Evolutionary conservation across 2,113 vertebrate species (phyloP), one percentile per base, ranked within the genome.

Genomic region (Larimichthys polyactis): DNA sequence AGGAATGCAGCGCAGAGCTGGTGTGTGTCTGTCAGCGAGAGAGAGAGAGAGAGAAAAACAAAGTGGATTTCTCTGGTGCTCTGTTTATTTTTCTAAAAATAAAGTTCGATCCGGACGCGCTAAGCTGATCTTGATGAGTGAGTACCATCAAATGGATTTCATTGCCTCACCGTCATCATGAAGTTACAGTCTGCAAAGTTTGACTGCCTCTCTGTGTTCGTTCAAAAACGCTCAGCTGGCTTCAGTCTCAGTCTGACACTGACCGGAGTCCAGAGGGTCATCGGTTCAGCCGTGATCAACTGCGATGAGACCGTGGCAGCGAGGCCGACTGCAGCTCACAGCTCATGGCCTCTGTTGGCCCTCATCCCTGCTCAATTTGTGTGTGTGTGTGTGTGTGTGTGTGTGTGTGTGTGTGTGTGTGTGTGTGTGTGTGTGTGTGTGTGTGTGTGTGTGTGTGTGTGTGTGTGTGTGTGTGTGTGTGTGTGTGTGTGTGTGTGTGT

Each of bases 301-400:
- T 14, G 5, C 60, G 2, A 46, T 11, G 57, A 63, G 11, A 20
- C 10, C 2, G 52, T 55, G 64, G 19, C 65, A 11, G 16, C 44
- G 65, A 22, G 24, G 19, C 29, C n/a, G 67, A n/a, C 40, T 19
- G 69, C 60, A 79, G 82, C 76, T 32, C 58, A 52, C 55, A 58
- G 78, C 70, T 59, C 58, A 52, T 27, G 20, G 49, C 62, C 76
- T 62, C 36, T 20, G 46, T n/a, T 70, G 64, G 66, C 66, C 0
- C 65, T n/a, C 59, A 46, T 60, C 54, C 54, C 36, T 57, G 40
- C 36, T 27, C 15, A 1, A 9, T 51, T 15, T n/a, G n/a, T n/a
- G n/a, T n/a, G n/a, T n/a, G n/a, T n/a, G n/a, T n/a, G n/a, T n/a
- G n/a, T n/a, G n/a, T n/a, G n/a, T n/a, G n/a, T n/a, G n/a, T n/a